Conservation (phyloP, 2,888 invertebrate species). For the Phengaris arion region DNA sequence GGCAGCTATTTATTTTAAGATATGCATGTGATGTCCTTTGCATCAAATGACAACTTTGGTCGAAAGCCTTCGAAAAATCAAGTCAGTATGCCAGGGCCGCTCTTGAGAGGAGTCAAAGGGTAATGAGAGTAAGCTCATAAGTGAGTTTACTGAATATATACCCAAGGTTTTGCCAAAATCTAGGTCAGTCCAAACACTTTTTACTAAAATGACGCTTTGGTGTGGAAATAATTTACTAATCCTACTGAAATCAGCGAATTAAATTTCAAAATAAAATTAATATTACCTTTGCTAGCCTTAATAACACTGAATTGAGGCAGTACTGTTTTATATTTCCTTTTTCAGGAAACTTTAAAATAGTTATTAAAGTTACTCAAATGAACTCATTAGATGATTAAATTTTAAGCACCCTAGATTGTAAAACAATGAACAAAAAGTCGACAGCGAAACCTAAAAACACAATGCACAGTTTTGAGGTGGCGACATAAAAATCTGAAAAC, state of each 20-base stretch:
- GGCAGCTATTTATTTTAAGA: neutral
- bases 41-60: constrained; percentile 35
- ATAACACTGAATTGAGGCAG: neutral
- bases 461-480: neutral
- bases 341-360: neutral
- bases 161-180: constrained; percentile 35
- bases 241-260: neutral
- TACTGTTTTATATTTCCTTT: neutral
- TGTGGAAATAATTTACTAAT: neutral
- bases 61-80: constrained; percentile 41
- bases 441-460: constrained; percentile 16
- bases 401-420: neutral
- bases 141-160: constrained; percentile 43
- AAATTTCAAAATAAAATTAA: neutral
- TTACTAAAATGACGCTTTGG: constrained; percentile 5
- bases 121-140: constrained; percentile 45
- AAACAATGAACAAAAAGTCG: constrained; percentile 9
- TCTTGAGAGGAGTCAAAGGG: constrained; percentile 46
- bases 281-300: neutral
- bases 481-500: constrained; percentile 28
- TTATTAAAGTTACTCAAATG: neutral
- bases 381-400: constrained; percentile 1
- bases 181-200: constrained; percentile 27
- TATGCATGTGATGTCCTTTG: constrained; percentile 29
- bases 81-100: constrained; percentile 65